These are phyloP conservation scores for Charina bottae DNA, from an alignment of 2,113 vertebrate species.

Conservation along the genomic window DNA sequence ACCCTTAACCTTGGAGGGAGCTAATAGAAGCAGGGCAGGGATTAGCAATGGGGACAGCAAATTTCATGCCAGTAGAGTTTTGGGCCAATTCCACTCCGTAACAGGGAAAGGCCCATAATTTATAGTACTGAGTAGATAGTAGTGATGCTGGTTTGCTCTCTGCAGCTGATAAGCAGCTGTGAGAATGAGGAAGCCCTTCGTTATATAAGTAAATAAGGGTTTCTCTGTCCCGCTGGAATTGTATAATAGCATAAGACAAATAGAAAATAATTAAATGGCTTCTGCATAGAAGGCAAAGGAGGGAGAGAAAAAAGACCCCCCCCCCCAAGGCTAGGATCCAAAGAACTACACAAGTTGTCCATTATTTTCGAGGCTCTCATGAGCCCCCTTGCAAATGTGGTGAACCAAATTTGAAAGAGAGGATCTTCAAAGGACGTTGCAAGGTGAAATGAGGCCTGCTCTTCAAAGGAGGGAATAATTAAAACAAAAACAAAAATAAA, in stretches of 20 bases:
- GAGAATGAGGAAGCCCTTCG: neutral
- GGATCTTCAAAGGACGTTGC: neutral
- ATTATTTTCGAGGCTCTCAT: neutral
- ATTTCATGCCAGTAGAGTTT: neutral
- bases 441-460: neutral
- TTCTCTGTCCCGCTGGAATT: neutral
- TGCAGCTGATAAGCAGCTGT: neutral
- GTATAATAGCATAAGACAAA: constrained; percentile 7
- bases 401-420: constrained; percentile 6
- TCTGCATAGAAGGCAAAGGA: constrained; percentile 15
- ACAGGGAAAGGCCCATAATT: neutral
- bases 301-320: neutral
- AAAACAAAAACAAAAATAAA: neutral
- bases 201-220: neutral
- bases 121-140: neutral
- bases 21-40: neutral
- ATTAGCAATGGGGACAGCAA: neutral
- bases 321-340: neutral
- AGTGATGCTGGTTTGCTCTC: neutral
- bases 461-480: constrained; percentile 42
- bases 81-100: neutral
- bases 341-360: neutral
- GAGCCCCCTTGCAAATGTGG: neutral
- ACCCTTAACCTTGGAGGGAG: neutral
- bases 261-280: neutral